These are phyloP conservation scores for Parelbella ahira DNA, from an alignment of 2,888 invertebrate genomes.

Conservation along the genomic window DNA sequence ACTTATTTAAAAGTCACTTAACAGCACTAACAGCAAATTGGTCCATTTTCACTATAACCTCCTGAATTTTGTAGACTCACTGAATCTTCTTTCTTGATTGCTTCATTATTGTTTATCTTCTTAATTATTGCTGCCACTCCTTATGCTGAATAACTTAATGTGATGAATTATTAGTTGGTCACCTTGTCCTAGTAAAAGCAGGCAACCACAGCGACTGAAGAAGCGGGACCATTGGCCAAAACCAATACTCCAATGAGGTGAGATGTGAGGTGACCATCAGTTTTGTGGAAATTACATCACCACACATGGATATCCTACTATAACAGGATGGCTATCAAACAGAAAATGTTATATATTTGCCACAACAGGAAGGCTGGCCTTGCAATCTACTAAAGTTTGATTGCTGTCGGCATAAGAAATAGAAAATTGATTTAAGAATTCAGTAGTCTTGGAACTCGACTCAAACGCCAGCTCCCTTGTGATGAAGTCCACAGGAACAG, in stretches of 20 bases:
- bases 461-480: conserved; percentile 93
- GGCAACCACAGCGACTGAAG: conserved; percentile 58
- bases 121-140: conserved; percentile 32
- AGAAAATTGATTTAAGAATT: conserved; percentile 92
- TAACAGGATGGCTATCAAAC: conserved; percentile 58
- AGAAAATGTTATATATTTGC: conserved; percentile 78
- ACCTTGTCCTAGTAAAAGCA: conserved; percentile 21
- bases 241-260: conserved; percentile 12
- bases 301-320: conserved; percentile 62
- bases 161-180: conserved; percentile 41
- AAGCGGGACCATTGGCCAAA: conserved; percentile 25
- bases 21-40: conserved; percentile 12
- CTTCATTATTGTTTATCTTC: conserved; percentile 30
- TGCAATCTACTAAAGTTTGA: conserved; percentile 93
- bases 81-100: conserved; percentile 26
- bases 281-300: conserved; percentile 58
- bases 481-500: conserved; percentile 92
- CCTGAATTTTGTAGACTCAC: conserved; percentile 3
- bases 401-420: conserved; percentile 85
- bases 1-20: conserved; percentile 21
- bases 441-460: conserved; percentile 89
- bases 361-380: conserved; percentile 85
- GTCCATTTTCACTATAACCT: conserved; percentile 17
- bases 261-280: conserved; percentile 19
- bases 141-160: conserved; percentile 47